These are phyloP conservation scores for Trialeurodes vaporariorum DNA, from an alignment of 1,140 invertebrate species.

Conservation along the genomic window DNA sequence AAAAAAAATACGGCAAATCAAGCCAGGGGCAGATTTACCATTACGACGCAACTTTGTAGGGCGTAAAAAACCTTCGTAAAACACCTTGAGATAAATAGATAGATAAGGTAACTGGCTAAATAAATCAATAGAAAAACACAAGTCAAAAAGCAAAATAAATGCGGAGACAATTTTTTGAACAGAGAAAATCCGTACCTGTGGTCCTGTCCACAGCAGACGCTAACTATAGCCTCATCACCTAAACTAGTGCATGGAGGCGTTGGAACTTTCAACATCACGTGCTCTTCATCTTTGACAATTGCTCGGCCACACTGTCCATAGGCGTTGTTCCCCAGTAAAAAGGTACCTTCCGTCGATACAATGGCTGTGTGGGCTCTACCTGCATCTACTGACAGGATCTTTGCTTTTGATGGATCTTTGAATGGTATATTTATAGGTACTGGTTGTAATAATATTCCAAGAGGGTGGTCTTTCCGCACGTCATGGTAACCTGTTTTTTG, in stretches of 20 bases:
- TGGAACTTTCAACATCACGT: conserved; percentile 47
- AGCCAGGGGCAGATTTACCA: no score
- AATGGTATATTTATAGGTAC: conserved; percentile 63
- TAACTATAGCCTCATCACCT: conserved; percentile 47
- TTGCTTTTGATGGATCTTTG: conserved; percentile 36
- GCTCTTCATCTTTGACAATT: conserved; percentile 68
- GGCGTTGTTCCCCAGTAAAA: conserved; percentile 79
- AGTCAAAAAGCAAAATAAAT: no score
- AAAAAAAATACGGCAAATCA: conserved; percentile 4
- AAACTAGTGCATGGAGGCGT: conserved; percentile 51
- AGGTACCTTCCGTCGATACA: conserved; percentile 66
- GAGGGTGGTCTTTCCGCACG: conserved; percentile 45
- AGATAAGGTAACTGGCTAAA: no score
- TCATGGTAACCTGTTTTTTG: conserved; percentile 50
- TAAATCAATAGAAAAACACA: no score
- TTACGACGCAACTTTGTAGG: no score
- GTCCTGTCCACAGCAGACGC: conserved; percentile 80
- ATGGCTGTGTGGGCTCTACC: conserved; percentile 79
- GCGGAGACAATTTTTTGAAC: no score
- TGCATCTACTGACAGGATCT: conserved; percentile 51
- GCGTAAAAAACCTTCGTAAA: background rate
- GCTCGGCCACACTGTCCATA: conserved; percentile 87
- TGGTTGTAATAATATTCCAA: conserved; percentile 60
- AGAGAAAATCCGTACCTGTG: no score
- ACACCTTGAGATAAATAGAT: background rate